Percentiles rank a stretch among this genome's conserved stretches.
Evolutionary conservation across 37 sponge, comb jelly and placozoan genomes (phyloP).

Genomic region (Halichondria panicea): DNA sequence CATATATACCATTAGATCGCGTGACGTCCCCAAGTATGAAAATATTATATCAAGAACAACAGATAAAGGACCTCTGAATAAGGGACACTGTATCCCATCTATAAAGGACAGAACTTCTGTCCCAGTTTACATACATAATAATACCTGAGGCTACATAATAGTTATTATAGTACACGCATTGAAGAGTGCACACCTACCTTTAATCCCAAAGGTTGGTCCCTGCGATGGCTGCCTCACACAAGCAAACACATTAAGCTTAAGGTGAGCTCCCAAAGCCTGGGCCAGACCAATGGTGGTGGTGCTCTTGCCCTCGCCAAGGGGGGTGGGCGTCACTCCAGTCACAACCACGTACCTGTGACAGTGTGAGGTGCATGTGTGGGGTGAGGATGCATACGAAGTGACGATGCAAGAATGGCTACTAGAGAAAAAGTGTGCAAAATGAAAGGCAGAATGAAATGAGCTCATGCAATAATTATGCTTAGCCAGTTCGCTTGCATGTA

Average conservation of each 20-base stretch:
- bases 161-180: not conserved
- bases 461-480: no score
- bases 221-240: slow-evolving; percentile 98
- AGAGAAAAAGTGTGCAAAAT: no score
- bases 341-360: slow-evolving; percentile 72
- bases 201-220: slow-evolving; percentile 99
- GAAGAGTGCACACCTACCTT: slow-evolving; percentile 43
- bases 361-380: no score
- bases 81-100: not conserved
- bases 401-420: no score
- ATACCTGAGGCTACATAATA: not conserved
- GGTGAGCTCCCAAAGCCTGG: slow-evolving; percentile 89
- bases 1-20: no score
- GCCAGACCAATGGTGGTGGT: slow-evolving; percentile 96
- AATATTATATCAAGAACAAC: not conserved
- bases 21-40: no score
- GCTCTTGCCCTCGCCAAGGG: slow-evolving; percentile 98
- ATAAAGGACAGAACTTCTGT: not conserved
- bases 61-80: not conserved
- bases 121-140: not conserved
- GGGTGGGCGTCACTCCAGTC: slow-evolving; percentile 96
- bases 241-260: slow-evolving; percentile 84
- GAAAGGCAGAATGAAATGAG: no score
- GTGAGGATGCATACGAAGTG: no score
- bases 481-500: no score